Evolutionary conservation across 2,113 vertebrate genomes (phyloP).

Genomic region (rat (Rattus norvegicus)): GRCr8 NC_086028.1:84356001-84356500

Average conservation of each 20-base stretch:
- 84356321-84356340: slow-evolving; percentile 17
- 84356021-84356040: slow-evolving; percentile 48
- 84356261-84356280: slow-evolving; percentile 71
- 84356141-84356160: background rate
- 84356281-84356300: slow-evolving; percentile 55
- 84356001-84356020: slow-evolving; percentile 26
- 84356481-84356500: background rate
- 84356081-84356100: slow-evolving; percentile 13
- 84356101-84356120: slow-evolving; percentile 48
- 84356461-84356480: slow-evolving; percentile 3
- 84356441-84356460: slow-evolving; percentile 67
- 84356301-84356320: slow-evolving; percentile 24
- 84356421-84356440: slow-evolving; percentile 26
- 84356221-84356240: slow-evolving; percentile 69
- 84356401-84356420: background rate
- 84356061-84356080: slow-evolving; percentile 53
- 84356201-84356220: slow-evolving; percentile 82
- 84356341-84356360: slow-evolving; percentile 9
- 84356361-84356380: slow-evolving; percentile 7
- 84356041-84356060: slow-evolving; percentile 51
- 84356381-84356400: background rate
- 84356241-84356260: slow-evolving; percentile 58
- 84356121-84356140: slow-evolving; percentile 9
- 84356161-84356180: slow-evolving; percentile 68
- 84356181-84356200: slow-evolving; percentile 73